Evolutionary conservation across 2,888 invertebrate species (phyloP).

Genomic region (Hemicrepidius hirtus): DNA sequence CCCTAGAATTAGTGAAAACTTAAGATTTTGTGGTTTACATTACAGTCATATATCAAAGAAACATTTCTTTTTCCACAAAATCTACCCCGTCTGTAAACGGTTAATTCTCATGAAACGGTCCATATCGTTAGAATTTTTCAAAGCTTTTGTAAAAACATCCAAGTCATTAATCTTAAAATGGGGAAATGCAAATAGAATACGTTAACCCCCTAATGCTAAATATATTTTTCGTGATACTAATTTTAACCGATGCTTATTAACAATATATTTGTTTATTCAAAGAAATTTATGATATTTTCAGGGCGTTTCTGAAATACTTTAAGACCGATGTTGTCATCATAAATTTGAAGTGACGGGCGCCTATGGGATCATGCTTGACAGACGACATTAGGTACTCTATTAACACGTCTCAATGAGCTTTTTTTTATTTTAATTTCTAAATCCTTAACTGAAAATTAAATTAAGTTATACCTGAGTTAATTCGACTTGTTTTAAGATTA

Average conservation of each 20-base stretch:
- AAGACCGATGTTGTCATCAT: conserved; percentile 17
- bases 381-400: conserved; percentile 33
- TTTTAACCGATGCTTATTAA: conserved; percentile 22
- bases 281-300: conserved; percentile 39
- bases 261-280: conserved; percentile 36
- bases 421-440: conserved; percentile 9
- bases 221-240: conserved; percentile 35
- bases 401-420: conserved; percentile 23
- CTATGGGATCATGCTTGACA: conserved; percentile 38
- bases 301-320: conserved; percentile 3
- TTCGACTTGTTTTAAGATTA: too few species aligned
- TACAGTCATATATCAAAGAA: conserved; percentile 42
- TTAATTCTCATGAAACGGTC: conserved; percentile 46
- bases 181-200: conserved; percentile 38
- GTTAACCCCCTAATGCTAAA: conserved; percentile 45
- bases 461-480: background rate
- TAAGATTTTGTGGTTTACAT: conserved; percentile 46
- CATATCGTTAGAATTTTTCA: conserved; percentile 47
- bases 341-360: conserved; percentile 40
- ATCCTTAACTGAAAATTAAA: background rate
- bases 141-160: conserved; percentile 42
- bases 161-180: conserved; percentile 43
- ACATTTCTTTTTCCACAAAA: conserved; percentile 40
- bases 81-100: conserved; percentile 42
- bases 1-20: background rate